These are phyloP conservation scores for Rhyacichthys aspro DNA, from an alignment of 2,797 vertebrate genomes.

Conservation along the genomic window DNA sequence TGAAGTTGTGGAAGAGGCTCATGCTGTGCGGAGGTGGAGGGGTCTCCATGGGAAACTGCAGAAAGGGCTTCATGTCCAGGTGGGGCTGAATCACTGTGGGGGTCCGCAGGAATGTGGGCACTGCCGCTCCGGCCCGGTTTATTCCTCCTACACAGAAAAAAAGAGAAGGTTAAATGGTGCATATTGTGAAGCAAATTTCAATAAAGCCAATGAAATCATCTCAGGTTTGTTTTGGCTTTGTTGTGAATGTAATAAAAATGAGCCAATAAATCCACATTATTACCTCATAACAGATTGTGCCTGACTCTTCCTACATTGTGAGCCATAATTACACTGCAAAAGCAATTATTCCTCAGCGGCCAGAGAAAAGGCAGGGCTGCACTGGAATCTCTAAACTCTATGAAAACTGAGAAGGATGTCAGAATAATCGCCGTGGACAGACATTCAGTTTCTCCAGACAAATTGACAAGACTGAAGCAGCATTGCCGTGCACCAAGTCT, in stretches of 20 bases:
- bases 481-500: not conserved
- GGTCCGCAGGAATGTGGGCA: constrained; percentile 88
- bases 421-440: constrained; percentile 15
- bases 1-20: constrained; percentile 90
- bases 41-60: constrained; percentile 89
- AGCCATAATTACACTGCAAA: constrained; percentile 42
- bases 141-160: constrained; percentile 82
- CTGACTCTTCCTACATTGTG: constrained; percentile 32
- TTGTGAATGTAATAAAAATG: constrained; percentile 2
- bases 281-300: constrained; percentile 11
- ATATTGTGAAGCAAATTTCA: not conserved
- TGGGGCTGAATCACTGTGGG: constrained; percentile 87
- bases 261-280: constrained; percentile 1
- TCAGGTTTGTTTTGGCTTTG: constrained; percentile 14
- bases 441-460: constrained; percentile 30
- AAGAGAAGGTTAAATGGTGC: constrained; percentile 9
- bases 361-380: constrained; percentile 29
- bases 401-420: constrained; percentile 17
- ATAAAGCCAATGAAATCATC: not conserved
- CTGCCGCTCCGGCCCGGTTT: constrained; percentile 84
- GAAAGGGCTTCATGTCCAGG: constrained; percentile 90
- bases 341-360: constrained; percentile 45
- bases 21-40: constrained; percentile 81
- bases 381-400: constrained; percentile 17
- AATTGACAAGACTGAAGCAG: constrained; percentile 16